These are phyloP conservation scores for Eublepharis macularius DNA, from an alignment of 2,113 vertebrate species.

Conservation along the genomic window DNA sequence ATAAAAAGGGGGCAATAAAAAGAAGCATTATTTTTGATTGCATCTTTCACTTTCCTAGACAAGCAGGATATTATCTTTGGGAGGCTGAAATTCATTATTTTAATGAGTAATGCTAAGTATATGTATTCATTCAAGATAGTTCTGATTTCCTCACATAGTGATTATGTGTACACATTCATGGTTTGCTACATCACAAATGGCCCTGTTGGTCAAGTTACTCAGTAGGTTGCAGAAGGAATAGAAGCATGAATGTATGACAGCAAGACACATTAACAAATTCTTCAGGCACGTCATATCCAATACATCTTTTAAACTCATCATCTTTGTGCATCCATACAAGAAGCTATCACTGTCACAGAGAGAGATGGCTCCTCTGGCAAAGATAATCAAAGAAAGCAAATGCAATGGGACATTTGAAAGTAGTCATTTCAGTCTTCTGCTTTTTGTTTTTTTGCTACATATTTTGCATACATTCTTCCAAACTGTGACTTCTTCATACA, in stretches of 20 bases:
- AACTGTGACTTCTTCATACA: conserved; percentile 9
- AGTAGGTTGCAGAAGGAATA: neutral
- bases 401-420: neutral
- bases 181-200: conserved; percentile 5
- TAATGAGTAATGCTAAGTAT: neutral
- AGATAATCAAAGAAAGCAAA: conserved; percentile 35
- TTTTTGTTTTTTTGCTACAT: conserved; percentile 19
- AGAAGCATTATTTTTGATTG: neutral
- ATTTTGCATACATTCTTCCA: conserved; percentile 32
- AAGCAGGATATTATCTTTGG: neutral
- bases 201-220: neutral
- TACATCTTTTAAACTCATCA: conserved; percentile 35
- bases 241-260: neutral
- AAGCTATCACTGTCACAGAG: conserved; percentile 7
- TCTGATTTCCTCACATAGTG: neutral
- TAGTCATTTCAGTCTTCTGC: conserved; percentile 12
- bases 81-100: neutral
- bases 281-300: conserved; percentile 11
- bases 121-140: neutral
- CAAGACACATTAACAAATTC: neutral
- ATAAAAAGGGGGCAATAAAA: neutral
- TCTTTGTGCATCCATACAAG: neutral
- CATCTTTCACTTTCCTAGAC: neutral
- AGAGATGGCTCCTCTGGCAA: neutral
- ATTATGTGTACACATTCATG: neutral